Evolutionary conservation across 2,888 invertebrate genomes (phyloP).

Genomic region (Parasteatoda lunata): DNA sequence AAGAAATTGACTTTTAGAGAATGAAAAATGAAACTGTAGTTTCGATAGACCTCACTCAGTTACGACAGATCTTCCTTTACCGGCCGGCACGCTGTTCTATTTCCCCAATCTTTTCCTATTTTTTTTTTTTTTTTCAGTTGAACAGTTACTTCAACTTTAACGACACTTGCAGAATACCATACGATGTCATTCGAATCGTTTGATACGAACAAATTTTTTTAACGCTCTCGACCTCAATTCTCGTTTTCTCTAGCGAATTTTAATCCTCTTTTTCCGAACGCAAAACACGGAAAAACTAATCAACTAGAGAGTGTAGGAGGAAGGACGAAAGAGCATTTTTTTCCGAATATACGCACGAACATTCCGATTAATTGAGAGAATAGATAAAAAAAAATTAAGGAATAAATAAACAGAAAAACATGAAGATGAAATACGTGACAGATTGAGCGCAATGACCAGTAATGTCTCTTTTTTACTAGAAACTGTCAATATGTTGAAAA

Average conservation of each 20-base stretch:
- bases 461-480: background rate
- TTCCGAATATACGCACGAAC: background rate
- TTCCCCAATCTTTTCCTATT: background rate
- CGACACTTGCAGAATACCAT: background rate
- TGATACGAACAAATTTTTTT: background rate
- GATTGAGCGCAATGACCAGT: background rate
- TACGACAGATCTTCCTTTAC: background rate
- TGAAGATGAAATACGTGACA: background rate
- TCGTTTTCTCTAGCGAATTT: background rate
- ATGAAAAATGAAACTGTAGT: background rate
- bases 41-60: background rate
- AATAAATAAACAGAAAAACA: no score
- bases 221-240: slow-evolving; percentile 23
- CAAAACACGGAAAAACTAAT: slow-evolving; percentile 21
- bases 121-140: background rate
- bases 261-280: slow-evolving; percentile 14
- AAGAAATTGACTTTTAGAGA: background rate
- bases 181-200: background rate
- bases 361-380: background rate
- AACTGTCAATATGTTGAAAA: background rate
- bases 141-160: background rate
- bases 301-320: slow-evolving; percentile 44
- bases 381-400: background rate
- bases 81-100: background rate
- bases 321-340: background rate